Evolutionary conservation across 1,140 invertebrate species (phyloP).

Genomic region (Oppia nitens): DNA sequence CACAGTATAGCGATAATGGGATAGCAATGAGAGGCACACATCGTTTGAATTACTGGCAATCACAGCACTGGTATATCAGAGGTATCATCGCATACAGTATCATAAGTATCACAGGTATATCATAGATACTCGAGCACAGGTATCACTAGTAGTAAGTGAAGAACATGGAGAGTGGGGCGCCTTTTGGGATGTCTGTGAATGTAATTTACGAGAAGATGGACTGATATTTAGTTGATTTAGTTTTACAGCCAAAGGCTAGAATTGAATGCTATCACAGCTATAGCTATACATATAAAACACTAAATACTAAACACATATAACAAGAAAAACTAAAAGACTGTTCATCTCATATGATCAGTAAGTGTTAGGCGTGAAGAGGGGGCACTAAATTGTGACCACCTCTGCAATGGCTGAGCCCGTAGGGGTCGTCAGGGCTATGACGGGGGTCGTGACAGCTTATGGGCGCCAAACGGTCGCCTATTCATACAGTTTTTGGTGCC

Average conservation of each 20-base stretch:
- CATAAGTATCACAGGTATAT: too few relatives aligned
- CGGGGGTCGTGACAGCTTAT: background rate
- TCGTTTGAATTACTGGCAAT: background rate
- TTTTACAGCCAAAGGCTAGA: background rate
- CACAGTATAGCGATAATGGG: too few relatives aligned
- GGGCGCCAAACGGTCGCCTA: background rate
- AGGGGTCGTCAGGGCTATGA: too few relatives aligned
- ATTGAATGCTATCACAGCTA: background rate
- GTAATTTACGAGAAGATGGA: background rate
- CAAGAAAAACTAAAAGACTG: too few relatives aligned
- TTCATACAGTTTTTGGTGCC: background rate
- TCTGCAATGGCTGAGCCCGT: background rate
- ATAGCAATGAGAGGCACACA: background rate
- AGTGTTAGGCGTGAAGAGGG: background rate
- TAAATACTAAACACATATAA: too few relatives aligned
- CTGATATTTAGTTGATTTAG: background rate
- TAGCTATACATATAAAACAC: background rate
- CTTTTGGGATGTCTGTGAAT: background rate
- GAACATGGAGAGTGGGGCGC: background rate
- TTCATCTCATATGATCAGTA: too few relatives aligned
- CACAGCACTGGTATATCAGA: background rate
- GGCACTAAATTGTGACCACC: background rate
- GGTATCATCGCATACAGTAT: background rate
- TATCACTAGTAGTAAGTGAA: background rate
- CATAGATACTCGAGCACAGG: too few relatives aligned